These are phyloP conservation scores for Scaptomyza graminum DNA, from an alignment of 1,140 invertebrate genomes.

Conservation along the genomic window DNA sequence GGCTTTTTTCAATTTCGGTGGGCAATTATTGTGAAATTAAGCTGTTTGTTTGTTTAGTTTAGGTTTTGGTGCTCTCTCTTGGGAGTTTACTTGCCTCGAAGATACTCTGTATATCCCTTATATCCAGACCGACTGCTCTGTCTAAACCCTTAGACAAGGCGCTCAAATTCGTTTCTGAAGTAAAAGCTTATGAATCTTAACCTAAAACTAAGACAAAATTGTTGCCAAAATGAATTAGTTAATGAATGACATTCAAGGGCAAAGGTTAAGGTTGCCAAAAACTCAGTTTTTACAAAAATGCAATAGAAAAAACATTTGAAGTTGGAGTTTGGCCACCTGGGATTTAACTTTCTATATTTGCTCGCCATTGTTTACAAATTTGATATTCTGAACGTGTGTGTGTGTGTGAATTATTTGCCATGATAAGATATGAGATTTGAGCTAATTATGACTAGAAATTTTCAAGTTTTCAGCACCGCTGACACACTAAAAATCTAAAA, in stretches of 20 bases:
- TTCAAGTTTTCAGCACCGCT: constrained; percentile 43
- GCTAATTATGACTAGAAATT: constrained; percentile 70
- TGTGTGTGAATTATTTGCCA: constrained; percentile 61
- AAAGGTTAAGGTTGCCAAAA: neutral
- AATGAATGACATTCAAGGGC: too few relatives aligned
- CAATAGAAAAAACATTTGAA: constrained; percentile 8
- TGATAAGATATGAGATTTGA: constrained; percentile 71
- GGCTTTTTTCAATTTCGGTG: constrained; percentile 64
- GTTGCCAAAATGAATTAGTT: too few relatives aligned
- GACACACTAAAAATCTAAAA: constrained; percentile 49
- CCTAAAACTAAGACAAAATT: too few relatives aligned
- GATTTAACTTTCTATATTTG: constrained; percentile 65
- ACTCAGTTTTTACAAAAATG: too few relatives aligned
- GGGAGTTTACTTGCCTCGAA: neutral
- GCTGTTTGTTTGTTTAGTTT: constrained; percentile 56
- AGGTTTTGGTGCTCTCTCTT: constrained; percentile 6
- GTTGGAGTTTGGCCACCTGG: constrained; percentile 30
- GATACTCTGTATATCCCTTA: neutral
- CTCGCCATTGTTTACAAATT: constrained; percentile 37
- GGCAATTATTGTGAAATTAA: constrained; percentile 79
- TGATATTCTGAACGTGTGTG: constrained; percentile 17
- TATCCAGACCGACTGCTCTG: too few relatives aligned
- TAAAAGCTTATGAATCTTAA: too few relatives aligned
- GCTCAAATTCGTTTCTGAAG: too few relatives aligned
- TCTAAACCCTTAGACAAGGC: too few relatives aligned